Base-by-base conservation (phyloP, 2,888 invertebrate genomes). In the Smittia aterrima region DNA sequence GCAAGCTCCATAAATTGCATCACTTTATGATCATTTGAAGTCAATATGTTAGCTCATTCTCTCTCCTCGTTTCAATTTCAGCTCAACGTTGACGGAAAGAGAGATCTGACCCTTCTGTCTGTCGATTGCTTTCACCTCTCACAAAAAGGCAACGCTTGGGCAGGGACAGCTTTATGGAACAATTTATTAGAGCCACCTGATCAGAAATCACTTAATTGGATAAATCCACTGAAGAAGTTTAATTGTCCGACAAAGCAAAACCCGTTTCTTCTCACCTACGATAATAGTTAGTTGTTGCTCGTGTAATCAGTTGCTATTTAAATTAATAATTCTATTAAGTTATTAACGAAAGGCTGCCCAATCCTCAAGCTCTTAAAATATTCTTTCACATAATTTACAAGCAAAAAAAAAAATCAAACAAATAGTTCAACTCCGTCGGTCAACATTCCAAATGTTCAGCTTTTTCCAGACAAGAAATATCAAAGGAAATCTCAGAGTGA, bases 101-200 rank as follows among this genome's bases (percentile, higher is more conserved):
- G 80, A 0, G 86, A 87, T 79, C 80, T 82, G 73, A 79, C 83
- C 4, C 85, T 82, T 77, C 77, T 87, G 32, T 84, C 86, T 0
- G 78, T 79, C 16, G 87, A 87, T 78, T 87, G 87, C 78, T 87
- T 87, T 77, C 87, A 87, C 77, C 80, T 86, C 62, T 86, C 85
- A 77, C 87, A 87, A 77, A 86, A 85, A 78, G 81, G 82, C 71
- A 83, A 86, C 77, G 85, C 86, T 53, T 79, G 76, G 77, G 86
- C 83, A 76, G 82, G 84, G 3, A 85, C 84, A 76, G 81, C 82
- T n/a, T 75, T 87, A 6, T 87, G 87, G 87, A 86, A 86, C 77
- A 86, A 85, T 76, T 79, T 87, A 77, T 75, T 87, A 76, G 81
- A 86, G 78, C 84, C 85, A 13, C 81, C 82, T 6, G 84, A 84